Conservation (phyloP, 2,113 vertebrate species). For the Sitta europaea region DNA sequence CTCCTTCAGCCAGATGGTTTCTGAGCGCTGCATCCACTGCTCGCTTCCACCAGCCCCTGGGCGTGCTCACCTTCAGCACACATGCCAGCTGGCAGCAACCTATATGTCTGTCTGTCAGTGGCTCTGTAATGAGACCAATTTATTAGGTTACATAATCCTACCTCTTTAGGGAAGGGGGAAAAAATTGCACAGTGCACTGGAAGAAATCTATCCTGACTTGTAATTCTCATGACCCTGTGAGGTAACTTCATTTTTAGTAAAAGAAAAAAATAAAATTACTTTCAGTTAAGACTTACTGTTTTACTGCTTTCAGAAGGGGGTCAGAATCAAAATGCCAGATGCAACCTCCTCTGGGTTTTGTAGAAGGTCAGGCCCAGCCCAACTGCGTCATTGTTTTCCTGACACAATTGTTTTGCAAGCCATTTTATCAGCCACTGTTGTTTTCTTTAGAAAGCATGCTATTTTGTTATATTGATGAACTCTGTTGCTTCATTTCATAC, state of each 20-base stretch:
- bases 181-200: slow-evolving; percentile 29
- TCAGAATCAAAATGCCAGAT: not conserved
- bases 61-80: slow-evolving; percentile 50
- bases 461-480: not conserved
- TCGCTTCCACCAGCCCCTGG: not conserved
- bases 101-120: slow-evolving; percentile 83
- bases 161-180: slow-evolving; percentile 31
- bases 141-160: slow-evolving; percentile 80
- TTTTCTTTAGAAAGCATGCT: not conserved
- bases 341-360: not conserved
- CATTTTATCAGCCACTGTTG: not conserved
- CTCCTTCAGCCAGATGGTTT: slow-evolving; percentile 61
- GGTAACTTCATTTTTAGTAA: not conserved
- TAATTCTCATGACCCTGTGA: slow-evolving; percentile 33
- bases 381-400: not conserved
- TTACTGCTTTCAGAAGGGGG: not conserved
- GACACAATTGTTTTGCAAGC: not conserved
- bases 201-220: slow-evolving; percentile 35
- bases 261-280: not conserved
- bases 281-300: not conserved
- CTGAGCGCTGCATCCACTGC: slow-evolving; percentile 49
- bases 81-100: slow-evolving; percentile 67
- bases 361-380: not conserved
- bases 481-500: not conserved
- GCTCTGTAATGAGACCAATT: slow-evolving; percentile 80